A percentile compares a stretch with the other conserved stretches of the same genome.
phyloP scores from a whole-genome alignment of 2,888 invertebrate genomes.

The Apodemia hepburni region DNA sequence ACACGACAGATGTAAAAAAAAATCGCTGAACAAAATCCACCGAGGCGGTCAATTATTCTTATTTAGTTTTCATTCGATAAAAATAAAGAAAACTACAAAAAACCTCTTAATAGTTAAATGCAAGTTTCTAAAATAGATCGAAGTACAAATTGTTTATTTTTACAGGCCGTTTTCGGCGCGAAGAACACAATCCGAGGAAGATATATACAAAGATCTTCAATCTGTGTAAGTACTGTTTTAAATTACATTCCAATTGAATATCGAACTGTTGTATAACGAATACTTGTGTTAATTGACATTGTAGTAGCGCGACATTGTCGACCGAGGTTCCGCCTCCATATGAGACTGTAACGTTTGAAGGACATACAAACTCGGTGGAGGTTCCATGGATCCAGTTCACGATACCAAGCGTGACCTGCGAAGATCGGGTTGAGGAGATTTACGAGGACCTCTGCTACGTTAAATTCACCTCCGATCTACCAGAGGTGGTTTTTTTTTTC shows the following conservation, averaged over 20 bases:
- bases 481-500: slow-evolving; percentile 78
- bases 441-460: slow-evolving; percentile 95
- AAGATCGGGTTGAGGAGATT: slow-evolving; percentile 88
- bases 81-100: background rate
- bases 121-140: background rate
- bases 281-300: slow-evolving; percentile 6
- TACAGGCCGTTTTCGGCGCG: slow-evolving; percentile 91
- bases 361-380: slow-evolving; percentile 50
- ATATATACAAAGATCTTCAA: slow-evolving; percentile 91
- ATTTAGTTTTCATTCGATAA: background rate
- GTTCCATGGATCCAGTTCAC: slow-evolving; percentile 85
- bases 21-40: no score
- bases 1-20: no score
- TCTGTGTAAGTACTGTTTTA: slow-evolving; percentile 83
- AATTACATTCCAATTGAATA: slow-evolving; percentile 3
- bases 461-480: slow-evolving; percentile 85
- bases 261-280: background rate
- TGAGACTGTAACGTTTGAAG: slow-evolving; percentile 48
- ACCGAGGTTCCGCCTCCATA: slow-evolving; percentile 49
- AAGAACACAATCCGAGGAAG: slow-evolving; percentile 89
- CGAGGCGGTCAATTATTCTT: no score
- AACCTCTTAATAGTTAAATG: background rate
- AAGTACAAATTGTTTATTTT: slow-evolving; percentile 21
- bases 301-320: slow-evolving; percentile 48
- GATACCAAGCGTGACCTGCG: slow-evolving; percentile 79